Evolutionary conservation across 30 jellyfish, hydroid and myxozoan species (phyloP).

Genomic region (Chrysaora quinquecirrha): DNA sequence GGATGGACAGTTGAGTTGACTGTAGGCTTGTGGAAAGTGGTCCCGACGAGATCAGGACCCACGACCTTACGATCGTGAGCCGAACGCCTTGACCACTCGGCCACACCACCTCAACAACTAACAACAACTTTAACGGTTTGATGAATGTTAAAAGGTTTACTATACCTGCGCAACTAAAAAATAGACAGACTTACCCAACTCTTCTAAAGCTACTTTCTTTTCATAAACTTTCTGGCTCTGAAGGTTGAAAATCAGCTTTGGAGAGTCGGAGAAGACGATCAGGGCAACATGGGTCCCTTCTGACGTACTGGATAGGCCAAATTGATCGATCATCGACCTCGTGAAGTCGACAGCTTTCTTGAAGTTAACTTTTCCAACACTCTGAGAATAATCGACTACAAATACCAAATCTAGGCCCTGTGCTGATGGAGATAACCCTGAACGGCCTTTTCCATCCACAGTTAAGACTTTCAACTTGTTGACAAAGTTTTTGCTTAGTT

Average conservation of each 20-base stretch:
- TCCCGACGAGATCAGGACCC: no score
- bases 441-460: constrained; percentile 62
- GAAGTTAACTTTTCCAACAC: constrained; percentile 68
- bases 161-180: no score
- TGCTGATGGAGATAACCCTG: constrained; percentile 42
- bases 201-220: constrained; percentile 49
- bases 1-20: no score
- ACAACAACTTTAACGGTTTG: neutral
- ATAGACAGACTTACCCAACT: constrained; percentile 43
- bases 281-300: constrained; percentile 80
- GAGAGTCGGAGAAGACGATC: constrained; percentile 37
- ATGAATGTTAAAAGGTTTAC: no score
- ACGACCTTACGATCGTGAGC: no score
- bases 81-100: no score
- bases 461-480: constrained; percentile 64
- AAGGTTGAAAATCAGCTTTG: constrained; percentile 53
- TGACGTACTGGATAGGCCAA: constrained; percentile 53
- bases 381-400: constrained; percentile 62
- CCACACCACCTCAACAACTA: no score
- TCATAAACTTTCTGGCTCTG: constrained; percentile 45
- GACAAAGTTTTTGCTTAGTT: constrained; percentile 36
- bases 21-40: no score
- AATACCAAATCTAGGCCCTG: constrained; percentile 73
- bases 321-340: constrained; percentile 36
- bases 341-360: constrained; percentile 55